These are phyloP conservation scores for Calycopis cecrops DNA, from an alignment of 1,140 invertebrate genomes.

Conservation along the genomic window DNA sequence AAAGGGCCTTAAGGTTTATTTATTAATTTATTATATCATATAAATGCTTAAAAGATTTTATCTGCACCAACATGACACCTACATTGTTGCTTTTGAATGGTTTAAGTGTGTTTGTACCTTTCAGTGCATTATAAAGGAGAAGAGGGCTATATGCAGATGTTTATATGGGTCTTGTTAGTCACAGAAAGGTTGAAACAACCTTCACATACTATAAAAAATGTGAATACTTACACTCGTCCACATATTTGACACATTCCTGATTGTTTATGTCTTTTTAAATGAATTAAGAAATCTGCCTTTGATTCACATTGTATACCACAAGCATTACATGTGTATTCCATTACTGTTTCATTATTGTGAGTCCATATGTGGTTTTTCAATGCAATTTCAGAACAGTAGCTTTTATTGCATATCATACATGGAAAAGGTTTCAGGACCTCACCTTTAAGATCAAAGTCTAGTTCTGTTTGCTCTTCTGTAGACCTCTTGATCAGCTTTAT, in stretches of 20 bases:
- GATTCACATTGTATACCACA: slow-evolving; percentile 79
- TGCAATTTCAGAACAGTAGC: slow-evolving; percentile 56
- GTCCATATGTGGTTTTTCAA: slow-evolving; percentile 66
- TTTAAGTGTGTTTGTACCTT: too few species aligned
- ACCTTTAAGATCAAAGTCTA: slow-evolving; percentile 24
- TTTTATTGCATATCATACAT: slow-evolving; percentile 51
- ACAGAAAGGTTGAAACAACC: too few species aligned
- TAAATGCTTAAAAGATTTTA: too few species aligned
- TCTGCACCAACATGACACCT: too few species aligned
- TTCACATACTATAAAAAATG: too few species aligned
- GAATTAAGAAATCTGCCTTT: slow-evolving; percentile 79
- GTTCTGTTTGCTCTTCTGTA: background rate
- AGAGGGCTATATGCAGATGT: too few species aligned
- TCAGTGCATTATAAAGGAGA: too few species aligned
- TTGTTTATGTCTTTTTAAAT: slow-evolving; percentile 79
- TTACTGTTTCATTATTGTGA: slow-evolving; percentile 40
- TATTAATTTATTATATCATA: too few species aligned
- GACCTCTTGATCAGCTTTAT: slow-evolving; percentile 54
- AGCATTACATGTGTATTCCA: slow-evolving; percentile 74
- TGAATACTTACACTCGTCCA: slow-evolving; percentile 79
- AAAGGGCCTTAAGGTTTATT: too few species aligned
- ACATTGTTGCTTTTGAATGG: too few species aligned
- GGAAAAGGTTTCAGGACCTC: slow-evolving; percentile 46
- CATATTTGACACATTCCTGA: slow-evolving; percentile 81
- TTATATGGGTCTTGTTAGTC: too few species aligned